Percentiles rank a stretch among this genome's conserved stretches.
These are phyloP conservation scores for Drosophila infuscata DNA, from an alignment of 2,888 invertebrate genomes.

Conservation along the genomic window DNA sequence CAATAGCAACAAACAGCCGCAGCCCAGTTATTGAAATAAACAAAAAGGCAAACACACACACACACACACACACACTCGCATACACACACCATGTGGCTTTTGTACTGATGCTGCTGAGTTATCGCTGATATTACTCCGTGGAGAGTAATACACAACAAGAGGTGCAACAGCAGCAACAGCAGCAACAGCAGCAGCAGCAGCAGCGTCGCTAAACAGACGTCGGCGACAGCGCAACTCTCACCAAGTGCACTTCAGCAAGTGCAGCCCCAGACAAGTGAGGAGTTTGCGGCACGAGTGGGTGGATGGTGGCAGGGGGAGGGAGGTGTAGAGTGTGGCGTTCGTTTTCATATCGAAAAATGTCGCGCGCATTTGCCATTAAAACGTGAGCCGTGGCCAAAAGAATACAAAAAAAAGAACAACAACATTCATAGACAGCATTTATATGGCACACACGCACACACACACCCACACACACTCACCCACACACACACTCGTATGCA, in stretches of 20 bases:
- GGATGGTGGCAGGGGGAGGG: not conserved
- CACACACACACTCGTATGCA: slow-evolving; percentile 18
- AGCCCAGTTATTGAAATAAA: slow-evolving; percentile 78
- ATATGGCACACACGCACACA: slow-evolving; percentile 39
- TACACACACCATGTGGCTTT: slow-evolving; percentile 28
- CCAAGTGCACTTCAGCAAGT: slow-evolving; percentile 54
- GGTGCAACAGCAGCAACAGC: not conserved
- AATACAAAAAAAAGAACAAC: slow-evolving; percentile 27
- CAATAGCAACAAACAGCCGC: slow-evolving; percentile 18
- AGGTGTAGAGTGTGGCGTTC: slow-evolving; percentile 1
- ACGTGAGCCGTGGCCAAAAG: slow-evolving; percentile 49
- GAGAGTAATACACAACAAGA: slow-evolving; percentile 64
- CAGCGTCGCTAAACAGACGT: slow-evolving; percentile 31
- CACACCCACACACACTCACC: slow-evolving; percentile 11
- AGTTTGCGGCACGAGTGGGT: not conserved
- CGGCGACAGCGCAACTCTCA: slow-evolving; percentile 23
- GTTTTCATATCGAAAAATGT: slow-evolving; percentile 61
- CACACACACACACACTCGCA: slow-evolving; percentile 18
- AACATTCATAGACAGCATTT: slow-evolving; percentile 40
- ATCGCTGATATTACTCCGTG: slow-evolving; percentile 77
- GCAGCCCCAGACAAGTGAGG: slow-evolving; percentile 29
- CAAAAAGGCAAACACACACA: slow-evolving; percentile 63
- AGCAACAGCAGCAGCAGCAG: slow-evolving; percentile 4
- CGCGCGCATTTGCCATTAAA: slow-evolving; percentile 74
- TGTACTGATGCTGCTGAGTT: slow-evolving; percentile 60